Base-by-base conservation (phyloP, 2,113 vertebrate species). In the Aldabrachelys gigantea region DNA sequence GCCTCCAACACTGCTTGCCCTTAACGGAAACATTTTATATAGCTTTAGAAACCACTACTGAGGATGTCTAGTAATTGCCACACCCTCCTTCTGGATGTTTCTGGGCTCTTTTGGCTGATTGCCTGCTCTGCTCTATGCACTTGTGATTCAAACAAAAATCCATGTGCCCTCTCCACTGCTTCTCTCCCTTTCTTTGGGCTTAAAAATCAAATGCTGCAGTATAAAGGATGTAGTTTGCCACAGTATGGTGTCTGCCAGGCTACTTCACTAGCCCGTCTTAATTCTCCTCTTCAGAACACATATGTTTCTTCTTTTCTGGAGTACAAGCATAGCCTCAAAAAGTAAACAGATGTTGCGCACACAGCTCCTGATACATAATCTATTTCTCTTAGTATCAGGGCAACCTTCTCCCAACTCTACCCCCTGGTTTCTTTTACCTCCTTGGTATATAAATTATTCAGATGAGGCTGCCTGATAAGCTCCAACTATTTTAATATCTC, bases 351-450 rank as follows among this genome's bases (percentile, higher is more conserved):
- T 96, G 94, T 41, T 22, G 72, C 59, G 81, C 24, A 44, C 50
- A 84, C 56, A 0, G 35, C 91, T 57, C 90, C 91, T 92, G 92
- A 82, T 13, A 4, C 88, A 85, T 69, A 97, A 89, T 65, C 88
- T 97, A 87, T 59, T 93, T 93, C 89, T 95, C 91, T 91, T 84
- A 84, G 87, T 88, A 94, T 87, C 57, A 91, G 85, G 81, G 54
- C 79, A 94, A 52, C 50, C 90, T 85, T 86, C 94, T 91, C 44
- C 27, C 82, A 85, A 85, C 9, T 0, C 89, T 85, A 79, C 53
- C 81, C 57, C 53, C 75, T 41, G 85, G 57, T 8, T 17, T 54
- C 27, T 83, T 89, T 89, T 85, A 85, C 80, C 50, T 86, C 41
- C 85, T 80, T 84, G 8, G n/a, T 82, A 6, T 31, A 78, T 78